These are phyloP conservation scores for Liasis olivaceus DNA, from an alignment of 2,797 vertebrate species.

Conservation along the genomic window DNA sequence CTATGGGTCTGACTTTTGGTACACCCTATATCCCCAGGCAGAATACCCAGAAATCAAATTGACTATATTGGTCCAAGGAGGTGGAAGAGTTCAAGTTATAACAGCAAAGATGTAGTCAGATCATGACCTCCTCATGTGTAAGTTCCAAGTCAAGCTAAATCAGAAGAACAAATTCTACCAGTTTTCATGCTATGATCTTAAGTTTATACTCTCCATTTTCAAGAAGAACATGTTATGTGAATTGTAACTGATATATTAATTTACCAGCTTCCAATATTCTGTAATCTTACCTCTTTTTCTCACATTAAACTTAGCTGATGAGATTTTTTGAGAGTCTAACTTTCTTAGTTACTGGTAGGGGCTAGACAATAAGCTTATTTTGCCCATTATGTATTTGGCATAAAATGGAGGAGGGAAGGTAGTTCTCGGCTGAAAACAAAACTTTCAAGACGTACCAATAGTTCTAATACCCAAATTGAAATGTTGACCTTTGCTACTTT, in stretches of 20 bases:
- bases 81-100: too few relatives aligned
- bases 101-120: too few relatives aligned
- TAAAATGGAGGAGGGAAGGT: neutral
- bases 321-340: neutral
- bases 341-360: neutral
- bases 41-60: too few relatives aligned
- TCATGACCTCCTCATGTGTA: too few relatives aligned
- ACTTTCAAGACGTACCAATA: neutral
- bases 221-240: too few relatives aligned
- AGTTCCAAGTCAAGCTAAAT: too few relatives aligned
- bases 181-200: too few relatives aligned
- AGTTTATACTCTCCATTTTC: too few relatives aligned
- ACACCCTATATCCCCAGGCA: too few relatives aligned
- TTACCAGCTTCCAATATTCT: neutral
- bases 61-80: too few relatives aligned
- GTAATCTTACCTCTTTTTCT: neutral
- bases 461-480: neutral
- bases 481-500: neutral
- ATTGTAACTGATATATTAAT: neutral
- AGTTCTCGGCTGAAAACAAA: neutral
- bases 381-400: neutral
- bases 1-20: too few relatives aligned
- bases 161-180: too few relatives aligned
- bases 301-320: neutral
- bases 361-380: neutral